Evolutionary conservation across 1,140 invertebrate species (phyloP).

Genomic region (Brachystomella parvula): DNA sequence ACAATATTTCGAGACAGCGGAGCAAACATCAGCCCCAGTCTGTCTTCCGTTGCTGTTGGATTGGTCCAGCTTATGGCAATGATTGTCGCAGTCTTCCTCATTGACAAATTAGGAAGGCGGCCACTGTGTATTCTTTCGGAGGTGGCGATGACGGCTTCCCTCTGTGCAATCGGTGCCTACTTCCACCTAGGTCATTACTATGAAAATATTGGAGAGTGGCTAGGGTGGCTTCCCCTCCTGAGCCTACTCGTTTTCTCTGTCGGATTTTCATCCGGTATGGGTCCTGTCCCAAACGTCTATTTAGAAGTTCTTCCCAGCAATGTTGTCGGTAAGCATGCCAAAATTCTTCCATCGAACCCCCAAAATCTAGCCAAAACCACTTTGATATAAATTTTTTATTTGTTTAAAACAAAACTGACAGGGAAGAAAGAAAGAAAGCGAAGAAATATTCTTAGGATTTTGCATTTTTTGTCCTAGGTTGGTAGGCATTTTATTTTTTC

Average conservation of each 20-base stretch:
- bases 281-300: neutral
- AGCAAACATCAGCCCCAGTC: slow-evolving; percentile 46
- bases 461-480: no score
- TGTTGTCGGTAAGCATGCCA: neutral
- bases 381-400: no score
- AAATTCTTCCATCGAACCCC: no score
- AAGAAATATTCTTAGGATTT: no score
- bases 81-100: slow-evolving; percentile 58
- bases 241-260: neutral
- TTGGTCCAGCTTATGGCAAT: slow-evolving; percentile 66
- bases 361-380: no score
- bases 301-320: neutral
- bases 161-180: slow-evolving; percentile 37
- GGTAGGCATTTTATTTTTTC: no score
- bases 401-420: no score
- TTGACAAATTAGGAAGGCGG: slow-evolving; percentile 66
- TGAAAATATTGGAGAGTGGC: neutral
- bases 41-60: slow-evolving; percentile 65
- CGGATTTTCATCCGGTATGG: neutral
- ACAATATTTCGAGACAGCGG: slow-evolving; percentile 45
- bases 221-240: neutral
- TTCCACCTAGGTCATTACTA: slow-evolving; percentile 38
- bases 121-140: slow-evolving; percentile 59
- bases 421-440: no score
- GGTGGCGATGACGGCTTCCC: slow-evolving; percentile 47